Evolutionary conservation across 2,888 invertebrate species (phyloP).

Genomic region (Teleogryllus oceanicus): DNA sequence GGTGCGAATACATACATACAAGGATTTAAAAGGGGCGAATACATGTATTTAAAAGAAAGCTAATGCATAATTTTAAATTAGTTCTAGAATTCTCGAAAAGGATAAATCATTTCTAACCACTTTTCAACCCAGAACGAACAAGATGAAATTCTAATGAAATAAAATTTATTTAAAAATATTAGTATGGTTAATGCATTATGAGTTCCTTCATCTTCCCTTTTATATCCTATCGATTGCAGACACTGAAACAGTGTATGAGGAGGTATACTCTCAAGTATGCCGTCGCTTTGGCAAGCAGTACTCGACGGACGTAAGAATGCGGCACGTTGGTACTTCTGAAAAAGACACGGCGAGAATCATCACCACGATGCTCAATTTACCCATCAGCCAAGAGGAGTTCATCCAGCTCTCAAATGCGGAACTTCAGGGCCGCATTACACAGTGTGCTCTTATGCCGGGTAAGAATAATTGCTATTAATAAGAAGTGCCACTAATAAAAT

Average conservation of each 20-base stretch:
- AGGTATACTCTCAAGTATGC: constrained; percentile 66
- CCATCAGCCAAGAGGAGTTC: constrained; percentile 65
- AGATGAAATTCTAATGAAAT: no score
- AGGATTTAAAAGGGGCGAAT: no score
- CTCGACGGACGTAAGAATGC: constrained; percentile 73
- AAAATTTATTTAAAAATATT: no score
- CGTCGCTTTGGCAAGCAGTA: constrained; percentile 71
- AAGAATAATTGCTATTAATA: constrained; percentile 40
- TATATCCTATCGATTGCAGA: constrained; percentile 56
- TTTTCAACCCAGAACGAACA: no score
- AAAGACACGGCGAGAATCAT: constrained; percentile 65
- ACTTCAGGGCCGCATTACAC: constrained; percentile 59
- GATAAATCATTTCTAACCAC: no score
- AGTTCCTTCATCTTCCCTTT: background rate
- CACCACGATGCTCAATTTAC: constrained; percentile 64
- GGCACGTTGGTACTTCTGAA: constrained; percentile 72
- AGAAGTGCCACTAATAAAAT: no score
- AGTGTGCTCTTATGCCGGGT: constrained; percentile 68
- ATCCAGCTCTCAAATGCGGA: constrained; percentile 57
- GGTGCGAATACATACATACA: no score
- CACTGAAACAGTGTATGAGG: constrained; percentile 75
- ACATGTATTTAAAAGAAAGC: no score
- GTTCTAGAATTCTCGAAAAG: no score
- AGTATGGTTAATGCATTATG: no score
- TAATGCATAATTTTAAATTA: no score